A percentile compares a stretch with the other conserved stretches of the same genome.
phyloP scores from a whole-genome alignment of 1,140 invertebrate species.

The Mercenaria mercenaria region DNA sequence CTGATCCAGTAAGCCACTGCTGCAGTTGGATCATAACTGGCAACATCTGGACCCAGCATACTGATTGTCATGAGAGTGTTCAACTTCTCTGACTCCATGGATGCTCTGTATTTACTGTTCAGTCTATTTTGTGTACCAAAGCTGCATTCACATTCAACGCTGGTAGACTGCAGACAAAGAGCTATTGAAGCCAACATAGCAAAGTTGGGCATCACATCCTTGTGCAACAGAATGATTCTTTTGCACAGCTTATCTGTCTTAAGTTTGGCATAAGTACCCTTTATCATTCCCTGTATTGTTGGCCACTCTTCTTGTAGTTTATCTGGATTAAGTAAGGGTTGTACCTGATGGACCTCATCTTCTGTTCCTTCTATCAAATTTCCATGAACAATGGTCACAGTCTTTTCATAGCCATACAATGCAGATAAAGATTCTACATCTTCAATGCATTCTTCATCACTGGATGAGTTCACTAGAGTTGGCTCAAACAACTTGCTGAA shows the following conservation, averaged over 20 bases:
- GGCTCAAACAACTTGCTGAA: conserved; percentile 21
- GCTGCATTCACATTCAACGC: conserved; percentile 54
- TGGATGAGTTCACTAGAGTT: background rate
- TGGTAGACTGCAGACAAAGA: conserved; percentile 28
- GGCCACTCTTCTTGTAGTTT: background rate
- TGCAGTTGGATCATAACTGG: background rate
- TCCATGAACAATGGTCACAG: background rate
- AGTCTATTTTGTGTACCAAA: conserved; percentile 38
- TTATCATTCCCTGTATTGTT: background rate
- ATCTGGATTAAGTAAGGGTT: background rate
- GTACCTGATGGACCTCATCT: background rate
- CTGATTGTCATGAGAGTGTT: conserved; percentile 7
- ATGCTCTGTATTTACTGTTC: conserved; percentile 8
- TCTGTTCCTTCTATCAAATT: background rate
- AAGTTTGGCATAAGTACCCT: background rate
- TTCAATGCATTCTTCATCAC: background rate
- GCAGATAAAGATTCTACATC: background rate
- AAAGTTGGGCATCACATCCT: background rate
- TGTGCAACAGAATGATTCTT: conserved; percentile 5
- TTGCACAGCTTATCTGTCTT: background rate
- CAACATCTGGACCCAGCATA: conserved; percentile 14
- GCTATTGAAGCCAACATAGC: conserved; percentile 33
- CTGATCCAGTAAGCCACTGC: background rate
- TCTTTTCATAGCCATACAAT: conserved; percentile 26
- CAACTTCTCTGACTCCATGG: background rate